A percentile compares a stretch with the other conserved stretches of the same genome.
Evolutionary conservation across 2,797 vertebrate species (phyloP).

Genomic region (Craterocephalus amniculus): DNA sequence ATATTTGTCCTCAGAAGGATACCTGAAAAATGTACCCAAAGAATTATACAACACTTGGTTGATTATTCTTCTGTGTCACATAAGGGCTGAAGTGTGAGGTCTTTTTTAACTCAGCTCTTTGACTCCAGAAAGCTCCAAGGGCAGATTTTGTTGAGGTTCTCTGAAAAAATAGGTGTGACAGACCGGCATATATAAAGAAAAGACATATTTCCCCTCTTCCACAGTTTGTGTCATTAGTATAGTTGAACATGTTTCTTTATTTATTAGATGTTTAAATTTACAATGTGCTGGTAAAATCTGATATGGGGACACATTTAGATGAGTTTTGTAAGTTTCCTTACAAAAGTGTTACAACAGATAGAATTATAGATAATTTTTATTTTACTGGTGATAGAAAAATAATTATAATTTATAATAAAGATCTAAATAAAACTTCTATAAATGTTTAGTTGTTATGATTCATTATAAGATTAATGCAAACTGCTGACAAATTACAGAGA

Average conservation of each 20-base stretch:
- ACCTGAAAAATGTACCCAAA: neutral
- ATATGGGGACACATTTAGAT: neutral
- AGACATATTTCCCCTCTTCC: neutral
- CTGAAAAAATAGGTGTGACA: neutral
- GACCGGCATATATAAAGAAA: neutral
- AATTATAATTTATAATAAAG: neutral
- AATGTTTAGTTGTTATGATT: slow-evolving; percentile 4
- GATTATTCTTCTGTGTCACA: slow-evolving; percentile 16
- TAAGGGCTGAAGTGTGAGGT: neutral
- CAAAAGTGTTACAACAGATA: neutral
- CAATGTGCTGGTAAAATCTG: neutral
- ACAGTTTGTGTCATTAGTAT: neutral
- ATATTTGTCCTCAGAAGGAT: neutral
- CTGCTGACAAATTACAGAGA: slow-evolving; percentile 11
- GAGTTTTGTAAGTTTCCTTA: neutral
- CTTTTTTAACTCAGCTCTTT: neutral
- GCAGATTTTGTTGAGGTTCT: neutral
- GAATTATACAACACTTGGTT: neutral
- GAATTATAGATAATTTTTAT: neutral
- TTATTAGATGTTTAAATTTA: neutral
- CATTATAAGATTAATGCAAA: slow-evolving; percentile 7
- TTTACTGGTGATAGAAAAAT: neutral
- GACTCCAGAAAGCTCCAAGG: neutral
- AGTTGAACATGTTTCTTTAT: neutral
- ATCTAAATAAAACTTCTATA: neutral